Percentiles rank a stretch among this genome's conserved stretches.
These are phyloP conservation scores for Reticulitermes lucifugus DNA, from an alignment of 2,888 invertebrate species.

Conservation along the genomic window DNA sequence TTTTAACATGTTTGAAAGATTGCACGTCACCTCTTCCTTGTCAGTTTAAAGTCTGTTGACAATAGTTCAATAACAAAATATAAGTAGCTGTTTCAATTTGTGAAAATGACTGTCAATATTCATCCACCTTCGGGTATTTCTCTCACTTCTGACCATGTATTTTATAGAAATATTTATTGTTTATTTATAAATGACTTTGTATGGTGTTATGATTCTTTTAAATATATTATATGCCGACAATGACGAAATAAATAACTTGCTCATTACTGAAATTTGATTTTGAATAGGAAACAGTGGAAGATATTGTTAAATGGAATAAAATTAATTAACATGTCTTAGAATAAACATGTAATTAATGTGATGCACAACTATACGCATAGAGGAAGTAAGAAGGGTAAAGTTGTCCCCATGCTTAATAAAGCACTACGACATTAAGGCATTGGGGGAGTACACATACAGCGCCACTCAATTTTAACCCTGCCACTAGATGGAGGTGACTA, in stretches of 20 bases:
- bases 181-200: neutral
- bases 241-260: neutral
- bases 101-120: neutral
- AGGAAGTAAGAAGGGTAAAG: too few species aligned
- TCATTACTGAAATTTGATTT: neutral
- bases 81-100: neutral
- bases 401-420: too few species aligned
- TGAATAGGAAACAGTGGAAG: neutral
- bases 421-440: too few species aligned
- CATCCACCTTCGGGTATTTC: neutral
- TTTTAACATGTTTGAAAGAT: neutral
- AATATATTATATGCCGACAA: neutral
- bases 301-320: too few species aligned
- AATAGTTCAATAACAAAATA: neutral
- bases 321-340: too few species aligned
- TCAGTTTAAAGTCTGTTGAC: neutral
- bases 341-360: too few species aligned
- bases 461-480: too few species aligned
- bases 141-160: neutral
- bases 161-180: slow-evolving; percentile 5
- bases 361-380: too few species aligned
- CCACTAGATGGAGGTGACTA: too few species aligned
- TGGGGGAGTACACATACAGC: too few species aligned
- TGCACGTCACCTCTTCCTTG: neutral
- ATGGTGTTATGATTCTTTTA: neutral